Conservation (phyloP, 2,888 invertebrate genomes). For the Lomographa bimaculata region DNA sequence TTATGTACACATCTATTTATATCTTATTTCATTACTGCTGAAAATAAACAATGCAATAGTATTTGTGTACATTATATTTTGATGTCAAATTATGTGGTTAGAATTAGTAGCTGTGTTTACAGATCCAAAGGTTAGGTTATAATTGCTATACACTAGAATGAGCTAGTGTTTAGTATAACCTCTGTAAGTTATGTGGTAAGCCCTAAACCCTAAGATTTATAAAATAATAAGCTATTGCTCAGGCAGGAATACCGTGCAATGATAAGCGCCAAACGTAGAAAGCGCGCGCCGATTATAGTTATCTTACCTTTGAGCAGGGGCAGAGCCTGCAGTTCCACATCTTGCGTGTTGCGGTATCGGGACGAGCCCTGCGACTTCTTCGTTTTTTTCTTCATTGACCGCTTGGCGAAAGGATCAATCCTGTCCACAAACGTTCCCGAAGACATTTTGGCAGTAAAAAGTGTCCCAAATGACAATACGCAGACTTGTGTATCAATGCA, state of each 20-base stretch:
- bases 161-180: constrained; percentile 6
- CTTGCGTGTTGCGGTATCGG: constrained; percentile 98
- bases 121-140: constrained; percentile 4
- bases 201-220: too few species aligned
- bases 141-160: background rate
- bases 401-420: constrained; percentile 99
- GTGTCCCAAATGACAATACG: constrained; percentile 79
- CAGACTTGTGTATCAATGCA: constrained; percentile 75
- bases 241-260: too few species aligned
- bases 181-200: too few species aligned
- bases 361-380: constrained; percentile 99
- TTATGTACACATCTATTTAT: constrained; percentile 23
- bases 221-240: too few species aligned
- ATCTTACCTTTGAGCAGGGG: constrained; percentile 97
- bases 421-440: constrained; percentile 98
- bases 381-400: constrained; percentile 98
- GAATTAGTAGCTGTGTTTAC: constrained; percentile 4
- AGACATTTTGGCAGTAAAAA: constrained; percentile 84
- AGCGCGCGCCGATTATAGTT: constrained; percentile 21
- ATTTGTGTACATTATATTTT: background rate
- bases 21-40: constrained; percentile 5
- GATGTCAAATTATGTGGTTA: constrained; percentile 3
- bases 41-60: constrained; percentile 11
- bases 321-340: constrained; percentile 97
- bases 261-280: too few species aligned